Evolutionary conservation across 92 coral and sea anemone genomes (phyloP), one percentile per base, ranked within the genome.

Genomic region (Umimayanthus chanpuru): DNA sequence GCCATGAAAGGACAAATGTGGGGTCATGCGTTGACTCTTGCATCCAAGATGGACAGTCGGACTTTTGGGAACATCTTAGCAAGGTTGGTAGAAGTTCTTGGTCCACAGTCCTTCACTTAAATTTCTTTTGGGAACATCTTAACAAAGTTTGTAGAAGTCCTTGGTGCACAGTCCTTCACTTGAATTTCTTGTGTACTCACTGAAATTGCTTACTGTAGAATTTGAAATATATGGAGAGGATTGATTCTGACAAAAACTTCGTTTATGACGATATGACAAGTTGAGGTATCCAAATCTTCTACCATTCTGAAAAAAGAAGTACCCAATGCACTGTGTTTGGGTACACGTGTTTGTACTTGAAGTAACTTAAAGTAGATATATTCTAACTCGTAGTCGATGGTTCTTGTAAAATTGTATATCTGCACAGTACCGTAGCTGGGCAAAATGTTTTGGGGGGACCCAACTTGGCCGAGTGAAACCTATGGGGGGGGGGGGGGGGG

Each of bases 41-140:
- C 86, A 8, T 82, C 86, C 8, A 82, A 82, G 36, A 82, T 82
- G 86, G 86, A 82, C 38, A 71, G 40, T 15, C 76, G 86, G n/a
- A 82, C 86, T 2, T 82, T 82, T 68, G 36, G 36, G 36, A 32
- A 32, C 76, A 82, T 68, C 28, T 26, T 71, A 21, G 86, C 86
- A 43, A 82, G 86, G 86, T 82, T 82, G 12, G 86, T 81, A n/a
- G 11, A 18, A 39, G 25, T 75, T 11, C 3, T 75, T 75, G 49
- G 25, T 3, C 55, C 23, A 39, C 47, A n/a, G 16, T 39, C 4
- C 0, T 61, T 14, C 7, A 61, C 4, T 18, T 2, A 18, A 61
- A 61, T 23, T 56, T 5, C n/a, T 61, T 61, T 32, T 32, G 86
- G 86, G n/a, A 67, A 82, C 76, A 82, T 68, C 28, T 26, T 71